phyloP scores from a whole-genome alignment of 2,797 vertebrate genomes.

The Nasua narica region DNA sequence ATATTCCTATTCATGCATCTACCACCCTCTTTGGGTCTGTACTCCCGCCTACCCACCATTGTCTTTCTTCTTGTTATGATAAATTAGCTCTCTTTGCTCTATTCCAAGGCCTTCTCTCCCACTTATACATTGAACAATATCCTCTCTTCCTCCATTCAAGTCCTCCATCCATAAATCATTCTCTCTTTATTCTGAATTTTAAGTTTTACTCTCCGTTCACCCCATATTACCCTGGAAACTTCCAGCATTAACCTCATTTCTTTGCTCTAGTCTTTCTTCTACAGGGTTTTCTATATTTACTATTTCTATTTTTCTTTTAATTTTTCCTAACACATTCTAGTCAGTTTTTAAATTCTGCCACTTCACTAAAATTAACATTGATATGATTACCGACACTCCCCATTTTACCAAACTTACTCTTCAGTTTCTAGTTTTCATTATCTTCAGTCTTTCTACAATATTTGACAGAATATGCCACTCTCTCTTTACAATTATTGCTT shows the following conservation, averaged over 20 bases:
- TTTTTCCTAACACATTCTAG: neutral
- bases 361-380: neutral
- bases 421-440: neutral
- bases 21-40: neutral
- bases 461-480: neutral
- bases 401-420: neutral
- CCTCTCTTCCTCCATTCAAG: neutral
- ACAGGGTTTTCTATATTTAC: neutral
- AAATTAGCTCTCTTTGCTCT: neutral
- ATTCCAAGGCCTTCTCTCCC: neutral
- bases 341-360: neutral
- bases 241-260: neutral
- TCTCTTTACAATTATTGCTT: neutral
- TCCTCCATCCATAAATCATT: neutral
- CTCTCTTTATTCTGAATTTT: neutral
- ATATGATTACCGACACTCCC: neutral
- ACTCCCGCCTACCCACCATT: too few relatives aligned
- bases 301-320: neutral
- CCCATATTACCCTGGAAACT: neutral
- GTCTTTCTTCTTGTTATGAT: neutral
- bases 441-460: neutral
- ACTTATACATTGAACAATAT: too few relatives aligned
- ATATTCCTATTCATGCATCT: neutral
- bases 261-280: neutral
- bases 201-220: neutral